phyloP scores from a whole-genome alignment of 1,140 invertebrate genomes.

The Globodera rostochiensis region DNA sequence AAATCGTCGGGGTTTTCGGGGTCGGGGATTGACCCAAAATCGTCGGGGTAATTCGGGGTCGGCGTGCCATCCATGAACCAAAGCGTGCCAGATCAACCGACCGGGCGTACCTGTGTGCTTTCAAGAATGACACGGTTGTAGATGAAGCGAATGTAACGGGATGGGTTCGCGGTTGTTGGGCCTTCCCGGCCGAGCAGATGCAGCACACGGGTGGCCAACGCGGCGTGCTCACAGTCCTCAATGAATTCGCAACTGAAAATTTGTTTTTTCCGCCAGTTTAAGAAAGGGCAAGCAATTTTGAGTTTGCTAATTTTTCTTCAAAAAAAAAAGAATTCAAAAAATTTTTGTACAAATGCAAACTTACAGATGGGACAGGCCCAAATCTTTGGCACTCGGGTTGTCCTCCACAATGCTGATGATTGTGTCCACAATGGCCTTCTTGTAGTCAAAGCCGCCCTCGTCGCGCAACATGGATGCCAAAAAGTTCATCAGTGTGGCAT shows the following conservation, averaged over 20 bases:
- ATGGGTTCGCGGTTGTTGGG: conserved; percentile 87
- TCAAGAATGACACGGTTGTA: conserved; percentile 98
- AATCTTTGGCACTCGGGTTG: conserved; percentile 91
- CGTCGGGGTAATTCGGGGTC: no score
- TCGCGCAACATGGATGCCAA: conserved; percentile 92
- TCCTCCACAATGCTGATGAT: conserved; percentile 97
- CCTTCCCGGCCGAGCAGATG: conserved; percentile 96
- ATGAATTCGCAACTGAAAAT: conserved; percentile 84
- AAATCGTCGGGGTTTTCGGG: no score
- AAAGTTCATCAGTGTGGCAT: conserved; percentile 91
- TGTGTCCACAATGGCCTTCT: conserved; percentile 95
- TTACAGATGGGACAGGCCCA: conserved; percentile 86
- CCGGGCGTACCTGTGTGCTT: conserved; percentile 82
- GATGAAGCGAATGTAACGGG: conserved; percentile 94
- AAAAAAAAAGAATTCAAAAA: no score
- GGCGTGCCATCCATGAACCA: no score
- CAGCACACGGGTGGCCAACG: conserved; percentile 91
- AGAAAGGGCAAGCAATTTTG: no score
- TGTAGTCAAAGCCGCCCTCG: conserved; percentile 96
- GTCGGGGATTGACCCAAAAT: no score
- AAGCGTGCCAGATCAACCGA: no score
- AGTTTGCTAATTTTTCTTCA: no score
- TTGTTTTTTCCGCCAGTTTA: no score
- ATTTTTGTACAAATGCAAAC: not conserved
- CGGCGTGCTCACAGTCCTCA: conserved; percentile 97